Conservation (phyloP, 2,888 invertebrate species). For the Nysson spinosus region DNA sequence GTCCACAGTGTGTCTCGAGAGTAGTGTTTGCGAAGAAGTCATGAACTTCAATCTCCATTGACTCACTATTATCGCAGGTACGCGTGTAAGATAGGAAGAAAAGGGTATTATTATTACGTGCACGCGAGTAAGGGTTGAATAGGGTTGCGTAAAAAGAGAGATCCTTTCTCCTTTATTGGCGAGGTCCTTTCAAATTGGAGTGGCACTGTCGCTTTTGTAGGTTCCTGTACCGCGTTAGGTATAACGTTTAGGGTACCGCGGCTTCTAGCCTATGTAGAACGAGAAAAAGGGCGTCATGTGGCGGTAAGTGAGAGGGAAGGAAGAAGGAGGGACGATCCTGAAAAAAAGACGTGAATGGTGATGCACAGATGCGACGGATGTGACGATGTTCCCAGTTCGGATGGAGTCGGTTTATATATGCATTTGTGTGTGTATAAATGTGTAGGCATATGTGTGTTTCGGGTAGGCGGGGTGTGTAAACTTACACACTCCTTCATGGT, state of each 20-base stretch:
- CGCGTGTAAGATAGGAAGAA: too few species aligned
- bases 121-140: conserved; percentile 20
- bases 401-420: conserved; percentile 33
- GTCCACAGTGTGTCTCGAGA: too few species aligned
- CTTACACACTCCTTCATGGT: conserved; percentile 1
- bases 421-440: neutral
- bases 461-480: neutral
- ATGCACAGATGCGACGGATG: conserved; percentile 76
- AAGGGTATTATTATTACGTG: too few species aligned
- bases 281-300: conserved; percentile 49
- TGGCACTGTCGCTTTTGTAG: conserved; percentile 43
- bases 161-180: conserved; percentile 38
- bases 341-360: conserved; percentile 62
- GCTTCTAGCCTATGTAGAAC: conserved; percentile 11
- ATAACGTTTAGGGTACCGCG: conserved; percentile 29
- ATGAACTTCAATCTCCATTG: conserved; percentile 14
- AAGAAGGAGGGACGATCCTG: conserved; percentile 21
- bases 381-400: conserved; percentile 55
- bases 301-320: conserved; percentile 42
- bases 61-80: conserved; percentile 41
- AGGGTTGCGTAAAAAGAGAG: conserved; percentile 4
- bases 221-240: conserved; percentile 39
- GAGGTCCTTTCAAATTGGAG: conserved; percentile 46
- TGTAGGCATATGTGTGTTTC: neutral
- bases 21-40: too few species aligned